Evolutionary conservation across 2,888 invertebrate genomes (phyloP), one percentile per base, ranked within the genome.

Genomic region (Cataglyphis altisquamis): DNA sequence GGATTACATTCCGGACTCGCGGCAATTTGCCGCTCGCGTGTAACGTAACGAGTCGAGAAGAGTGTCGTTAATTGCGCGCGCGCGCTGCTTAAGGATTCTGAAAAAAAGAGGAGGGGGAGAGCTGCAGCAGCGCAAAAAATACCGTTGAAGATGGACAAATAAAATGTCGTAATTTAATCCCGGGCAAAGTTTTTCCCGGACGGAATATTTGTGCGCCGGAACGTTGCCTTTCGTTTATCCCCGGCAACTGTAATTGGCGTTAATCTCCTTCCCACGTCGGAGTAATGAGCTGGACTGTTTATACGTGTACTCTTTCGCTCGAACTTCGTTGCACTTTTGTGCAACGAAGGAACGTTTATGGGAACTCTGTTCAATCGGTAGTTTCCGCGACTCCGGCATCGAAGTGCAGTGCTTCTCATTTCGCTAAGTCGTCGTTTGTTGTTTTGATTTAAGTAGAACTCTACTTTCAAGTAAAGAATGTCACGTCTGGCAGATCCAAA

Each of bases 401-500:
- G 67, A 8, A n/a, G n/a, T n/a, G 48, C 48, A 52, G 84, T 62
- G 73, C 75, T 66, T 64, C 62, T 88, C 87, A 86, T 87, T 83
- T 70, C 68, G 83, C 83, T 70, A 84, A 70, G 72, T 83, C 63
- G 78, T 57, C 84, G 67, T 73, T 77, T 70, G 84, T 83, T 78
- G 84, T 80, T 82, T 62, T 77, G 87, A 45, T 81, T 78, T 90
- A 86, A 75, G 86, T 82, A 86, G 70, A 88, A 89, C 73, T 83
- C 90, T 90, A 86, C 84, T 25, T 25, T 1, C 25, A 25, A 87
- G 89, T 90, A 91, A 91, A 91, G 92, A 90, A 91, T 90, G 91
- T 93, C 93, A 93, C 93, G 93, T 93, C 91, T 93, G 60, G 60
- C 82, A 91, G 90, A 91, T 91, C 91, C 89, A 90, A 90, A 88